phyloP scores from a whole-genome alignment of 2,113 vertebrate species.

The Elephantulus edwardii region DNA sequence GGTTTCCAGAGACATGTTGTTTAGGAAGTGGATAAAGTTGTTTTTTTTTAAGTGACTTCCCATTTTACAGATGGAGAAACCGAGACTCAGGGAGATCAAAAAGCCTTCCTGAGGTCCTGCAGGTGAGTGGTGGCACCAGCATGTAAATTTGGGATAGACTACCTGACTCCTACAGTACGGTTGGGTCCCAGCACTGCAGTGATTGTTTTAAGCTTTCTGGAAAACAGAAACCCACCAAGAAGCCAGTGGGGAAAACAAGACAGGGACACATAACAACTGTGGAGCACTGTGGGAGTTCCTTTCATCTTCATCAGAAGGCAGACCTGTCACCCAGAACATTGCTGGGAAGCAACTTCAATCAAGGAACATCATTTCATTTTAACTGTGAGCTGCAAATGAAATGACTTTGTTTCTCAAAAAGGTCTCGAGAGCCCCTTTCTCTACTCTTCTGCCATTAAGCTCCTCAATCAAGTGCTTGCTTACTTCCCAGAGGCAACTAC shows the following conservation, averaged over 20 bases:
- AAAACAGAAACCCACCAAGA: background rate
- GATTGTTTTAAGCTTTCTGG: background rate
- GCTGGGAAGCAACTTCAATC: background rate
- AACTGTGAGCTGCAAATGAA: slow-evolving; percentile 1
- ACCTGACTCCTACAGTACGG: background rate
- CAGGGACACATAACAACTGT: background rate
- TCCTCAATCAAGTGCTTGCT: background rate
- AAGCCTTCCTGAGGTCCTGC: background rate
- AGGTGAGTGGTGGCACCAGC: background rate
- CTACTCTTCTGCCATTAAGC: background rate
- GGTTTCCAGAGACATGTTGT: too few species aligned
- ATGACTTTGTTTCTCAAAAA: background rate
- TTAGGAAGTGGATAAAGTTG: background rate
- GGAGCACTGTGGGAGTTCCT: slow-evolving; percentile 8
- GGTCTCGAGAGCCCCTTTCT: background rate
- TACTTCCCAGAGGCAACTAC: background rate
- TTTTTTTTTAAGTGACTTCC: too few species aligned
- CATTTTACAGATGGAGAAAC: background rate
- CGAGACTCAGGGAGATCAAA: background rate
- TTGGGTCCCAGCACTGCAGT: background rate
- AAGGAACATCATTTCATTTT: background rate
- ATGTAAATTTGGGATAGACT: background rate
- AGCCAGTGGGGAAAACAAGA: background rate
- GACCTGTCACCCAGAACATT: background rate
- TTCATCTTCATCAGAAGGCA: background rate